These are phyloP conservation scores for Drosophila ambigua DNA, from an alignment of 1,140 invertebrate species.

Conservation along the genomic window DNA sequence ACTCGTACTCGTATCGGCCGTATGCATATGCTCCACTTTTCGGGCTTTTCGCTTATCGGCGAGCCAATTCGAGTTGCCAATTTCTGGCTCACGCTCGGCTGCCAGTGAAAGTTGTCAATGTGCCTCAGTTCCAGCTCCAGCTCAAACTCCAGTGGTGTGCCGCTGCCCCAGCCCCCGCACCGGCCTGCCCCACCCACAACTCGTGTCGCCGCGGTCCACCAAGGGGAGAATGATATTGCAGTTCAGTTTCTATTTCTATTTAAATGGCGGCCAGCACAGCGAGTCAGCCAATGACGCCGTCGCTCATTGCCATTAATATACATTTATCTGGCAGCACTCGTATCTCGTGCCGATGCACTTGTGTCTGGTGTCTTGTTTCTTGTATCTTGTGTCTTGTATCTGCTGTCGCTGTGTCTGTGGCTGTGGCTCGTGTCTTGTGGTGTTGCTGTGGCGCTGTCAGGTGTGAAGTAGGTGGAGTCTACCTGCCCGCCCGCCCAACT, in stretches of 20 bases:
- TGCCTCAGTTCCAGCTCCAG: constrained; percentile 1
- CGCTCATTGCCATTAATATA: constrained; percentile 18
- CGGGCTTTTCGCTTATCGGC: constrained; percentile 3
- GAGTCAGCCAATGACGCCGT: constrained; percentile 35
- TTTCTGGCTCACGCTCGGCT: constrained; percentile 39
- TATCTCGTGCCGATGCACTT: constrained; percentile 31
- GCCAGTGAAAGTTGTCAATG: constrained; percentile 45
- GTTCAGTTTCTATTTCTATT: constrained; percentile 44
- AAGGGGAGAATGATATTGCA: constrained; percentile 34
- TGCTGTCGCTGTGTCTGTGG: neutral
- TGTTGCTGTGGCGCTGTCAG: constrained; percentile 20
- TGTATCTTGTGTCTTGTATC: constrained; percentile 26
- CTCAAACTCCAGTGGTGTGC: no score
- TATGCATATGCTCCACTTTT: constrained; percentile 28
- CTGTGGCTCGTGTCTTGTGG: constrained; percentile 18
- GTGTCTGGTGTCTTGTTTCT: constrained; percentile 12
- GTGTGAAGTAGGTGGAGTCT: constrained; percentile 49
- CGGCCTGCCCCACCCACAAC: constrained; percentile 26
- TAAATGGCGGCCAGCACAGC: constrained; percentile 24
- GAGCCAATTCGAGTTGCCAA: constrained; percentile 31
- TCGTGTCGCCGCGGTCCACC: constrained; percentile 6
- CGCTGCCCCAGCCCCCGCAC: neutral
- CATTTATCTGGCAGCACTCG: constrained; percentile 17
- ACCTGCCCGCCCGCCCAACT: constrained; percentile 1
- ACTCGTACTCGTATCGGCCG: neutral